Evolutionary conservation across 2,888 invertebrate genomes (phyloP), one percentile per base, ranked within the genome.

Genomic region (Cerastis rubricosa): DNA sequence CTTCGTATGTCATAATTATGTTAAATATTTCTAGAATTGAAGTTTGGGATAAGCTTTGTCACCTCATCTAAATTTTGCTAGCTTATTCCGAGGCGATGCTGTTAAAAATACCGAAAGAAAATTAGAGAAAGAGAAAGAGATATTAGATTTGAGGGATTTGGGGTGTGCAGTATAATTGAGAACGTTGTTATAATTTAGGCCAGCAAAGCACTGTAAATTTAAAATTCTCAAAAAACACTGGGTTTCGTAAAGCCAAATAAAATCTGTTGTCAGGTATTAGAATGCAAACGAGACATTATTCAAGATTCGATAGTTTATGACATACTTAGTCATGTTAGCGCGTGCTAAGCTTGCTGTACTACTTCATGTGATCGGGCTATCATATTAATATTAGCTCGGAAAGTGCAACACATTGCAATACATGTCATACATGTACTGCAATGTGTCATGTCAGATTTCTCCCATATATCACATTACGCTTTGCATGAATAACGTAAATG

Each of bases 401-500:
- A 83, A 66, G 11, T 47, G 78, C 65, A 79, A 43, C 71, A 80
- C 71, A 83, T 61, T 66, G 71, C 65, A 66, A 35, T 47, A 43
- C 45, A 69, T 59, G 82, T 78, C 65, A 47, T 29, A 54, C 66
- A 83, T 61, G 43, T 12, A n/a, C 45, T 61, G 66, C 79, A 83
- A 54, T 78, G 84, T 63, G 66, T 25, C 79, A 35, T 83, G 65
- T 71, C 64, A 68, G 66, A 74, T 61, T 69, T 74, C 45, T 57
- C 49, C 68, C 45, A 71, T 8, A 65, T 65, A 74, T 83, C 74
- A 85, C 69, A 83, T 71, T 68, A 74, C 69, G 68, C 57, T 74
- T 74, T 54, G 64, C 59, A 69, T 35, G 71, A 71, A 74, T 57
- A 73, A 74, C 59, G 22, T 80, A 83, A 80, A 87, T 81, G 80